Percentiles rank a stretch among this genome's conserved stretches.
Evolutionary conservation across 2,888 invertebrate species (phyloP).

Genomic region (Cremastinae sp.): DNA sequence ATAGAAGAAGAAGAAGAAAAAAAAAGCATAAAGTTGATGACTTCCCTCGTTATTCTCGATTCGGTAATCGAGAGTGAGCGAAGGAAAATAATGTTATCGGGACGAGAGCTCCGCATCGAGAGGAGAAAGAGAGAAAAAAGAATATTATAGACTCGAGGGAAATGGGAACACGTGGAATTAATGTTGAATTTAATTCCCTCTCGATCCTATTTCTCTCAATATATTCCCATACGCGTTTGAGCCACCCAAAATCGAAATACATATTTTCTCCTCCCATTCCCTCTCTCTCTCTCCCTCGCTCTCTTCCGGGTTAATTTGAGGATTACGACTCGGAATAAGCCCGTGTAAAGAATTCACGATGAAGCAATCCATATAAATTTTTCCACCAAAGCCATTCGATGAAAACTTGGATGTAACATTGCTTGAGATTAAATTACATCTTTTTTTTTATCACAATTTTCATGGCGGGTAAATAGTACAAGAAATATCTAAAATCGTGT

Average conservation of each 20-base stretch:
- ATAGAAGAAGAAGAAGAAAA: background rate
- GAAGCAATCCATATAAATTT: background rate
- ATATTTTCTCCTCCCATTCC: background rate
- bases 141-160: background rate
- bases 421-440: too few relatives aligned
- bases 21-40: background rate
- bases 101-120: background rate
- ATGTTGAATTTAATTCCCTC: background rate
- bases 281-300: background rate
- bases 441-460: too few relatives aligned
- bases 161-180: background rate
- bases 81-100: too few relatives aligned
- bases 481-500: too few relatives aligned
- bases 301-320: slow-evolving; percentile 30
- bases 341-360: background rate
- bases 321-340: slow-evolving; percentile 7
- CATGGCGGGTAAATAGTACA: too few relatives aligned
- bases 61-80: background rate
- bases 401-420: background rate
- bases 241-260: background rate
- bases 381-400: background rate
- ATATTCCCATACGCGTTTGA: background rate
- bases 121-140: background rate
- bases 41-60: slow-evolving; percentile 15
- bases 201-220: slow-evolving; percentile 6